Evolutionary conservation across 30 jellyfish, hydroid and myxozoan genomes (phyloP).

Genomic region (Pelagia noctiluca): DNA sequence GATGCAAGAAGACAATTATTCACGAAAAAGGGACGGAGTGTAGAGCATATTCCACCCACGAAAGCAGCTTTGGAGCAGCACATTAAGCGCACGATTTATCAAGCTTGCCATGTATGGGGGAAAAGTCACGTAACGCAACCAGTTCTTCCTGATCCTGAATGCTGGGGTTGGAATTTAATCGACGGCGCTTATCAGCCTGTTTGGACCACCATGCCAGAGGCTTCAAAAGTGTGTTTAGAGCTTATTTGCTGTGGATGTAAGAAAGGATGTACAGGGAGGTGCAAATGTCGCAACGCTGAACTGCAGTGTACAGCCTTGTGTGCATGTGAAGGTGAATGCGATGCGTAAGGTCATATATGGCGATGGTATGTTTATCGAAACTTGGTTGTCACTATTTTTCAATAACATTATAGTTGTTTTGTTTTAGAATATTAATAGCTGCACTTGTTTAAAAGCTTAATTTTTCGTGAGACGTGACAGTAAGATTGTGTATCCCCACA

Average conservation of each 20-base stretch:
- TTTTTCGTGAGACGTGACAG: neutral
- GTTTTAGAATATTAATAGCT: neutral
- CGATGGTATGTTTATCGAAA: slow-evolving; percentile 3
- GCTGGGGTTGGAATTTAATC: slow-evolving; percentile 34
- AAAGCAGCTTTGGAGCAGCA: slow-evolving; percentile 48
- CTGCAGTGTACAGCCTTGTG: slow-evolving; percentile 38
- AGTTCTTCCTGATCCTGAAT: slow-evolving; percentile 42
- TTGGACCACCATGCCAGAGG: slow-evolving; percentile 54
- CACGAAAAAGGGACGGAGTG: slow-evolving; percentile 37
- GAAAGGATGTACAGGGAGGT: slow-evolving; percentile 39
- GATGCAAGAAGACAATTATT: slow-evolving; percentile 29
- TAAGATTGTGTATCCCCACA: neutral
- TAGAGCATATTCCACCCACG: slow-evolving; percentile 54
- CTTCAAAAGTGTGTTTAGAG: slow-evolving; percentile 35
- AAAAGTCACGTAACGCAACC: slow-evolving; percentile 16
- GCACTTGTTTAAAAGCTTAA: neutral
- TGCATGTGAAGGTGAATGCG: slow-evolving; percentile 24
- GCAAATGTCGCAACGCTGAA: slow-evolving; percentile 25
- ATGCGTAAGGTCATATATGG: neutral
- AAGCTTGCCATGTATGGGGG: slow-evolving; percentile 47
- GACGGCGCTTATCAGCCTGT: slow-evolving; percentile 2
- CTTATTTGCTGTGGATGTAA: slow-evolving; percentile 36
- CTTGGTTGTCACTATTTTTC: neutral
- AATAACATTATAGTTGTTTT: neutral
- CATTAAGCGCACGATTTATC: slow-evolving; percentile 29